Evolutionary conservation across 2,888 invertebrate species (phyloP).

Genomic region (Lithosia quadra): DNA sequence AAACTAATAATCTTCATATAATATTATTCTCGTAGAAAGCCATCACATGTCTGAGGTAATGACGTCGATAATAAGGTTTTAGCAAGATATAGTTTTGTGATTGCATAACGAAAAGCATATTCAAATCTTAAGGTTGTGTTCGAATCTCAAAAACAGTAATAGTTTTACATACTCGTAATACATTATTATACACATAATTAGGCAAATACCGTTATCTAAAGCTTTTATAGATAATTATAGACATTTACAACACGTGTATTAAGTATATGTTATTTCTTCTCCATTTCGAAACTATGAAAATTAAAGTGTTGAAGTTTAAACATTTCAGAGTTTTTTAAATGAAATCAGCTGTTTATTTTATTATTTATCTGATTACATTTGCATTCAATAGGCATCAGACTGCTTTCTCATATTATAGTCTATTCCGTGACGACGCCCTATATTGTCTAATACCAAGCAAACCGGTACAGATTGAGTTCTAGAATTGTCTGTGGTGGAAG

Average conservation of each 20-base stretch:
- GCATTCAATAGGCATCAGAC: neutral
- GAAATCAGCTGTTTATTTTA: too few species aligned
- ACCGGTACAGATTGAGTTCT: neutral
- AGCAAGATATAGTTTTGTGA: neutral
- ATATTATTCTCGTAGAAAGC: neutral
- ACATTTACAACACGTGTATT: neutral
- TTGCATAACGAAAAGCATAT: neutral
- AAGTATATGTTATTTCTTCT: neutral
- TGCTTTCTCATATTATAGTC: neutral
- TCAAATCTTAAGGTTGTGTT: neutral
- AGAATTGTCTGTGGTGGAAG: neutral
- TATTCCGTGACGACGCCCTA: too few species aligned
- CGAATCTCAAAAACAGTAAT: neutral
- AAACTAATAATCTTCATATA: neutral
- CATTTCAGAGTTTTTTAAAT: too few species aligned
- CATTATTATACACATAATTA: neutral
- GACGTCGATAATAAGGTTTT: neutral
- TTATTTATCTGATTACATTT: constrained; percentile 11
- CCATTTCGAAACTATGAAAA: neutral
- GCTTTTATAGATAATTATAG: neutral
- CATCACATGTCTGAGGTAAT: too few species aligned
- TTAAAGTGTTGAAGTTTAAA: neutral
- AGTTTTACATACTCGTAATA: too few species aligned
- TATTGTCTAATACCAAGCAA: too few species aligned
- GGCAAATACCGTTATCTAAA: neutral